These are phyloP conservation scores for Leptosomus discolor DNA, from an alignment of 2,113 vertebrate species.

Conservation along the genomic window DNA sequence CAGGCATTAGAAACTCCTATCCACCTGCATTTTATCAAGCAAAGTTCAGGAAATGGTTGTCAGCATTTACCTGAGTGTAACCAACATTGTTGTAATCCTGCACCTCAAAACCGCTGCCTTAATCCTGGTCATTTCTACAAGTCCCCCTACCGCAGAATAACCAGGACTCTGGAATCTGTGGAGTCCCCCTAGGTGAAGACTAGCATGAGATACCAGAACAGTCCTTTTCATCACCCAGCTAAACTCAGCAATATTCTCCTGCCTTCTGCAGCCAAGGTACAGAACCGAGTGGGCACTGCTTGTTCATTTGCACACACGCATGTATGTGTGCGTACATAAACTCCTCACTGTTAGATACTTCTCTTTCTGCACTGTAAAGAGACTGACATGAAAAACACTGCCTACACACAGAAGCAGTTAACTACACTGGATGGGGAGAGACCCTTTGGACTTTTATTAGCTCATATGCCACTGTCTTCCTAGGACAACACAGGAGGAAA, in stretches of 20 bases:
- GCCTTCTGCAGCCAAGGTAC: not conserved
- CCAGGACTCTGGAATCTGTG: not conserved
- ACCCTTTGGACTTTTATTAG: not conserved
- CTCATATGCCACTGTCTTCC: not conserved
- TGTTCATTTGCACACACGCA: not conserved
- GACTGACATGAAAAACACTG: not conserved
- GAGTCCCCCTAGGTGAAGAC: not conserved
- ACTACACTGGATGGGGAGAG: not conserved
- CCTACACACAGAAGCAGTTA: not conserved
- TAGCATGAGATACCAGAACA: not conserved
- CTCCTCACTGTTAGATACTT: not conserved
- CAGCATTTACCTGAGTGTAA: not conserved
- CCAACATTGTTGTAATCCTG: not conserved
- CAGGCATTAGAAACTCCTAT: not conserved
- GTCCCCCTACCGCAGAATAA: not conserved
- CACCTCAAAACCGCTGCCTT: not conserved
- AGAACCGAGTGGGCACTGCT: not conserved
- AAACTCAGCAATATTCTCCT: not conserved
- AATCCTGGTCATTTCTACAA: not conserved
- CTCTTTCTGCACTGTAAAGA: not conserved
- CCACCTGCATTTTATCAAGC: not conserved
- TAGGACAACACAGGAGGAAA: not conserved
- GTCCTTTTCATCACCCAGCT: not conserved
- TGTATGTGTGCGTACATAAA: accelerated
- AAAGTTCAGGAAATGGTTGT: not conserved